These are phyloP conservation scores for Artibeus lituratus DNA, from an alignment of 2,797 vertebrate genomes.

Conservation along the genomic window DNA sequence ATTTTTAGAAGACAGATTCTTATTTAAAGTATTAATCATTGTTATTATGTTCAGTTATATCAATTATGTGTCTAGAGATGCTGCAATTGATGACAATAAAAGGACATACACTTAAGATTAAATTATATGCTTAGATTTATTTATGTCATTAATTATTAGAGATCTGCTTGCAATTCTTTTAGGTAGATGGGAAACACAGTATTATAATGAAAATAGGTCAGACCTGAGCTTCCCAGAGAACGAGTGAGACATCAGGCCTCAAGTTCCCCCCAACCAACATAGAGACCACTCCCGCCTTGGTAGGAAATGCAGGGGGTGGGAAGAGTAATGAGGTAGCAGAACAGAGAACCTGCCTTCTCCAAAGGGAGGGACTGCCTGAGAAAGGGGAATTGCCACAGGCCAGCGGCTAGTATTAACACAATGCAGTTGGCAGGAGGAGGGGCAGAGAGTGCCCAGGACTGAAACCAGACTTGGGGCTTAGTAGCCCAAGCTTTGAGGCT, in stretches of 20 bases:
- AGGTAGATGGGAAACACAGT: background rate
- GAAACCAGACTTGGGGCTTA: background rate
- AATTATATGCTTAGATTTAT: background rate
- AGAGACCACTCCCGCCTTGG: background rate
- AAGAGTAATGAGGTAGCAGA: background rate
- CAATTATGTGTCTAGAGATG: background rate
- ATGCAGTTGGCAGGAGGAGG: background rate
- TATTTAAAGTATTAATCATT: background rate
- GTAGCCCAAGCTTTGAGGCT: background rate
- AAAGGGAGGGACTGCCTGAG: background rate
- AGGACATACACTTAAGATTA: background rate
- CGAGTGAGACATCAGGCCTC: background rate
- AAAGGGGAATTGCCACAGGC: background rate
- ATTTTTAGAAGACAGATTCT: background rate
- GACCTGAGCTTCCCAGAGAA: background rate
- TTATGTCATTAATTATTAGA: background rate
- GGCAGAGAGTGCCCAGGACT: background rate
- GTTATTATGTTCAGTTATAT: background rate
- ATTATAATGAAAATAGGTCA: background rate
- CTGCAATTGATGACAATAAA: background rate
- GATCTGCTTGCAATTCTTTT: background rate
- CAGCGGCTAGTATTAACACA: background rate
- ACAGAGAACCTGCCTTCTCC: background rate
- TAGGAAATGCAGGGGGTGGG: background rate
- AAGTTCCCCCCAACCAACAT: too few relatives aligned